A percentile compares a stretch with the other conserved stretches of the same genome.
Conservation (phyloP, 1,140 invertebrate genomes). For the Meloidogyne chitwoodi region DNA sequence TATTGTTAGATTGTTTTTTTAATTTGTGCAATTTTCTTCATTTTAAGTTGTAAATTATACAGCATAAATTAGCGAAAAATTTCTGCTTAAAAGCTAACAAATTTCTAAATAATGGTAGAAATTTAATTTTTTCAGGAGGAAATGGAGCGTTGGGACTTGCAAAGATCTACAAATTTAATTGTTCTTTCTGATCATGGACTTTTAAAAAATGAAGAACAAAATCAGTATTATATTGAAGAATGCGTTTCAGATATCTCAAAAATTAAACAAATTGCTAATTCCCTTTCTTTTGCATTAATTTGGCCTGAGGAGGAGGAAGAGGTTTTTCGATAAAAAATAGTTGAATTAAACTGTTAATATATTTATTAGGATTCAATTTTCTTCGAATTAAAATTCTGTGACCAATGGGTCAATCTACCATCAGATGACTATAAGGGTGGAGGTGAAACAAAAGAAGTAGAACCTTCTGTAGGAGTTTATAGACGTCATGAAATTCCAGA, state of each 20-base stretch:
- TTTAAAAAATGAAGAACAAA: slow-evolving; percentile 48
- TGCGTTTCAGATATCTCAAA: slow-evolving; percentile 51
- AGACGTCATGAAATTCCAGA: slow-evolving; percentile 49
- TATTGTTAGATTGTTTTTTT: no score
- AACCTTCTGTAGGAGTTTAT: slow-evolving; percentile 53
- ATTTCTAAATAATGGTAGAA: no score
- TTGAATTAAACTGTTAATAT: slow-evolving; percentile 6
- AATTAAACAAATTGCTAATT: slow-evolving; percentile 55
- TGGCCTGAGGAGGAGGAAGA: slow-evolving; percentile 50
- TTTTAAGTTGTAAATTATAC: no score
- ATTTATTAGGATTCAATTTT: slow-evolving; percentile 19
- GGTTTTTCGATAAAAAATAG: slow-evolving; percentile 1
- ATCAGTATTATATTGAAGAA: slow-evolving; percentile 58
- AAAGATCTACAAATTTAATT: slow-evolving; percentile 52
- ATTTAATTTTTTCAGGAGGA: slow-evolving; percentile 36
- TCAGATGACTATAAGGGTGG: slow-evolving; percentile 39
- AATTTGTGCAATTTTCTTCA: no score
- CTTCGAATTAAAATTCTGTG: slow-evolving; percentile 58
- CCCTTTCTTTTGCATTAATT: slow-evolving; percentile 52
- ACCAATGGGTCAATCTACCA: slow-evolving; percentile 50
- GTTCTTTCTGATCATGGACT: slow-evolving; percentile 57
- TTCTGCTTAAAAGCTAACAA: neutral
- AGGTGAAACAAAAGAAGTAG: slow-evolving; percentile 50
- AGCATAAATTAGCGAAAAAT: no score
- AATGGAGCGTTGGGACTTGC: slow-evolving; percentile 45